Conservation (phyloP, 2,113 vertebrate genomes). For the Eira barbara region DNA sequence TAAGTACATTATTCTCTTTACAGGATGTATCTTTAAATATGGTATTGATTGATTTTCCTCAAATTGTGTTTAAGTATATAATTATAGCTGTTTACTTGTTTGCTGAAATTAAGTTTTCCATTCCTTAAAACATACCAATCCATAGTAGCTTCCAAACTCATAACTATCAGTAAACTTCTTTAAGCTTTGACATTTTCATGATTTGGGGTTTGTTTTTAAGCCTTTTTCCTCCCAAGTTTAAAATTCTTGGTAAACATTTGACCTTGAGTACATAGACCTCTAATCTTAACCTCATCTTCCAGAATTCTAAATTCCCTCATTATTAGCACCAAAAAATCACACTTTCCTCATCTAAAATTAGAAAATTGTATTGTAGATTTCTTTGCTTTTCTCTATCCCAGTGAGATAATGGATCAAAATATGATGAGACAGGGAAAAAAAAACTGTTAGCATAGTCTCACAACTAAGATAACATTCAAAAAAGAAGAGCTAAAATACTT, state of each 20-base stretch:
- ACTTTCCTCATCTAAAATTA: background rate
- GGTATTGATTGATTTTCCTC: background rate
- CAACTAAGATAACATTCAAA: background rate
- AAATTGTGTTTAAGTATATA: background rate
- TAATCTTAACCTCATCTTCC: background rate
- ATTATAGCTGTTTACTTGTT: background rate
- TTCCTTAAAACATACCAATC: background rate
- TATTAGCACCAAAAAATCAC: background rate
- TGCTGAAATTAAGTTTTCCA: background rate
- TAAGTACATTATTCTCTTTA: background rate
- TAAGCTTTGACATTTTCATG: background rate
- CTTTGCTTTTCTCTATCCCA: background rate
- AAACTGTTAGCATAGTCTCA: background rate
- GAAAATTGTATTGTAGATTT: background rate
- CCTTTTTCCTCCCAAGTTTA: background rate
- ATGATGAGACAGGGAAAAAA: background rate
- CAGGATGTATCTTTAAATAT: background rate
- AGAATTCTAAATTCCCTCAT: background rate
- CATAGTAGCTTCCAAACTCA: background rate
- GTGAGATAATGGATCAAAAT: background rate
- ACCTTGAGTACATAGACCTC: background rate
- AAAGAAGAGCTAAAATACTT: background rate
- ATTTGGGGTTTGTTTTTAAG: background rate
- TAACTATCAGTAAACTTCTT: background rate
- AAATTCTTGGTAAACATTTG: background rate